These are phyloP conservation scores for Vespertilio murinus DNA, from an alignment of 2,797 vertebrate genomes.

Conservation along the genomic window DNA sequence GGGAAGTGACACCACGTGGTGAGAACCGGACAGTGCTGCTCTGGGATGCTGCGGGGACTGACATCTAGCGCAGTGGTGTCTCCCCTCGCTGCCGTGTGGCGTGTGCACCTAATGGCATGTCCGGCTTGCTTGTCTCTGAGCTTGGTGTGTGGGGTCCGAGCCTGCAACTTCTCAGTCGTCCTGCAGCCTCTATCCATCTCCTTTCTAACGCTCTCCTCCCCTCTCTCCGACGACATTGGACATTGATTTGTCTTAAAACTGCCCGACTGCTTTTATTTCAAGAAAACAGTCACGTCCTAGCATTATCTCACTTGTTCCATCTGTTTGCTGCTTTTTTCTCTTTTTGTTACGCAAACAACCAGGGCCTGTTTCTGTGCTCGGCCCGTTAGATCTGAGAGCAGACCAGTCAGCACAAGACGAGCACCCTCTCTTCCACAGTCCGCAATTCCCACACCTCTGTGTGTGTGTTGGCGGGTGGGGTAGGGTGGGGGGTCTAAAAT, in stretches of 20 bases:
- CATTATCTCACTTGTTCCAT: not conserved
- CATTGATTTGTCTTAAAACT: constrained; percentile 13
- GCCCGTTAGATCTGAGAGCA: not conserved
- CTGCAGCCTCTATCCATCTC: not conserved
- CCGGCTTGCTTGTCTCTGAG: not conserved
- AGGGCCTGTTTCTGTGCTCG: not conserved
- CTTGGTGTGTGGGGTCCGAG: not conserved
- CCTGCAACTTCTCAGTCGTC: not conserved
- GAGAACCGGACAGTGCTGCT: not conserved
- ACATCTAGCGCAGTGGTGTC: not conserved
- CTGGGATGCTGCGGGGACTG: not conserved
- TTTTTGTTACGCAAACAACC: not conserved
- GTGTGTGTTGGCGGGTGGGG: not conserved
- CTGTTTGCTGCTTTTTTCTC: not conserved
- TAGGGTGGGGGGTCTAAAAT: too few relatives aligned
- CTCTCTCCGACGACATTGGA: not conserved
- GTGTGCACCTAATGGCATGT: not conserved
- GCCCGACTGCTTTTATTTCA: not conserved
- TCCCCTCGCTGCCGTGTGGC: not conserved
- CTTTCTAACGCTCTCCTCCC: not conserved
- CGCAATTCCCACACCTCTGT: too few relatives aligned
- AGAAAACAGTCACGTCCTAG: constrained; percentile 48
- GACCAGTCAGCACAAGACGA: not conserved
- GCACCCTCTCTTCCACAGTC: not conserved
- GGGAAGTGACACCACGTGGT: not conserved